phyloP scores from a whole-genome alignment of 2,113 vertebrate species.

The Eleginops maclovinus region DNA sequence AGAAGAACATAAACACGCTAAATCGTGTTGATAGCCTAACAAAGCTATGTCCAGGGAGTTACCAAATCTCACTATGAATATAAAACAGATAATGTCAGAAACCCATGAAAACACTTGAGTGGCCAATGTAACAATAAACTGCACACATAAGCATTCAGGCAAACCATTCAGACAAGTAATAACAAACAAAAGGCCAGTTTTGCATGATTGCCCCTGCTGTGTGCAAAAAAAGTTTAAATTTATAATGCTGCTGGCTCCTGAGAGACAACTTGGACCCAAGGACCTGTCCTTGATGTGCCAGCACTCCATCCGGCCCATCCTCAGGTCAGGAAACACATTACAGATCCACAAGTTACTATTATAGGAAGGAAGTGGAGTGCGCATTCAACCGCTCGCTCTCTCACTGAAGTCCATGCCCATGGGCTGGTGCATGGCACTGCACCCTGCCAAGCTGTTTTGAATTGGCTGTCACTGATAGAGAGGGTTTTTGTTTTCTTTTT shows the following conservation, averaged over 20 bases:
- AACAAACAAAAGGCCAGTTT: constrained; percentile 49
- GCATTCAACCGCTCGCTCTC: constrained; percentile 47
- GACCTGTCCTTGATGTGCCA: constrained; percentile 84
- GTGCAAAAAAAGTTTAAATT: constrained; percentile 68
- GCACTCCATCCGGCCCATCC: constrained; percentile 77
- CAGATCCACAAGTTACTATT: constrained; percentile 55
- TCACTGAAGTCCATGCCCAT: constrained; percentile 33
- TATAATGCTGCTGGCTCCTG: constrained; percentile 62
- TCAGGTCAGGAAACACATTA: constrained; percentile 83
- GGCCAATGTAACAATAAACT: constrained; percentile 44
- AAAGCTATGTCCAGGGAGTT: constrained; percentile 42
- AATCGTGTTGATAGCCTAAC: constrained; percentile 41
- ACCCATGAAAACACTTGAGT: constrained; percentile 32
- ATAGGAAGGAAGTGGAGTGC: constrained; percentile 80
- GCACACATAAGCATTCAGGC: constrained; percentile 21
- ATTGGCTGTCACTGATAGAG: constrained; percentile 9
- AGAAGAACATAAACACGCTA: constrained; percentile 69
- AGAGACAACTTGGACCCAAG: constrained; percentile 76
- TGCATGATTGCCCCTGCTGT: constrained; percentile 32
- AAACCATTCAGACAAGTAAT: constrained; percentile 25
- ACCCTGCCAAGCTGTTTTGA: constrained; percentile 50
- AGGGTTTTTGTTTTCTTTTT: constrained; percentile 37
- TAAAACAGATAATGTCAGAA: constrained; percentile 55
- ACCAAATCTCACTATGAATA: constrained; percentile 43
- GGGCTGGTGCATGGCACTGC: not conserved